Conservation (phyloP, 1,140 invertebrate genomes). For the Halotydeus destructor region DNA sequence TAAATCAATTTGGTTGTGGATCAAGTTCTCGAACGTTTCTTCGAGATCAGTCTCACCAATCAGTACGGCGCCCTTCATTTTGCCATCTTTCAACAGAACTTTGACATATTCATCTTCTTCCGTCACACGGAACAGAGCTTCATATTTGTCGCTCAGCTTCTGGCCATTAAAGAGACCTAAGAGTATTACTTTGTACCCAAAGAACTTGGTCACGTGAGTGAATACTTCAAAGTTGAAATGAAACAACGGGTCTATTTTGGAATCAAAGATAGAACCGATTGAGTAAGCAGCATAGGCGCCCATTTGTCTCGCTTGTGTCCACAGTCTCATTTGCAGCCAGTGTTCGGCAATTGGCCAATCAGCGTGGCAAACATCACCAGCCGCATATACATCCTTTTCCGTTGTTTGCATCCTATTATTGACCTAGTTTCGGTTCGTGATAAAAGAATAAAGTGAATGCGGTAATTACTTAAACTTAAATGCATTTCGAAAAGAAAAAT, state of each 20-base stretch:
- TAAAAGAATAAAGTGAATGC: background rate
- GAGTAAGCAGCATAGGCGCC: conserved; percentile 74
- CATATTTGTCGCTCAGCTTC: conserved; percentile 56
- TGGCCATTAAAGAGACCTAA: conserved; percentile 87
- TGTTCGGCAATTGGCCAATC: conserved; percentile 48
- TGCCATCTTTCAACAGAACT: conserved; percentile 59
- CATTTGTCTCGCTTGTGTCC: conserved; percentile 96
- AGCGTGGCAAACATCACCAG: conserved; percentile 73
- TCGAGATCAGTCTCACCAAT: conserved; percentile 93
- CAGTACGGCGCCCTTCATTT: conserved; percentile 73
- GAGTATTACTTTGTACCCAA: conserved; percentile 70
- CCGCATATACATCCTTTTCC: conserved; percentile 59
- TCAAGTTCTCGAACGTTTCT: conserved; percentile 95
- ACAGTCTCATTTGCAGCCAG: conserved; percentile 88
- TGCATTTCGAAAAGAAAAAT: background rate
- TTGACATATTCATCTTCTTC: conserved; percentile 62
- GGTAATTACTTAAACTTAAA: too few relatives aligned
- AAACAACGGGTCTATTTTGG: conserved; percentile 1
- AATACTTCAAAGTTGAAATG: conserved; percentile 64
- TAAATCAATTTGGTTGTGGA: conserved; percentile 80
- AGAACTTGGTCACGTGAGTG: conserved; percentile 82
- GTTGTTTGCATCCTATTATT: conserved; percentile 68
- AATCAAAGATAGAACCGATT: conserved; percentile 36
- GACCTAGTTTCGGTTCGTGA: too few relatives aligned
- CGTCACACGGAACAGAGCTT: conserved; percentile 61